A percentile compares a stretch with the other conserved stretches of the same genome.
phyloP scores from a whole-genome alignment of 2,888 invertebrate species.

The Choristoneura rosaceana region DNA sequence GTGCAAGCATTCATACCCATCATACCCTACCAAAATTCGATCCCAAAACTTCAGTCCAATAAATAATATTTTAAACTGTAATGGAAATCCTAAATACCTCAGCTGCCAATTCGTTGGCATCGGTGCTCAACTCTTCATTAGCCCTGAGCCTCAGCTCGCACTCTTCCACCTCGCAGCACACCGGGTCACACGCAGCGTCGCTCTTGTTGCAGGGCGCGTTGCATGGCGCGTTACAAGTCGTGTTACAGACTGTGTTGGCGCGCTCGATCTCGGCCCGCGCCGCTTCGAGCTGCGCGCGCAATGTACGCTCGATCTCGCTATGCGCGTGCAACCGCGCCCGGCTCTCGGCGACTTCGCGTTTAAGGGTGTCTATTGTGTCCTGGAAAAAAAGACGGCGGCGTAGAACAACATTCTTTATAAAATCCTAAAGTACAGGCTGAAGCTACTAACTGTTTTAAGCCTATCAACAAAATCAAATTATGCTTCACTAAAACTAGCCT shows the following conservation, averaged over 20 bases:
- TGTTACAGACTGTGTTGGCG: slow-evolving; percentile 44
- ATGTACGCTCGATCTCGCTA: slow-evolving; percentile 77
- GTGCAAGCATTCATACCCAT: too few relatives aligned
- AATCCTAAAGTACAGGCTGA: background rate
- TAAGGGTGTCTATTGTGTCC: slow-evolving; percentile 79
- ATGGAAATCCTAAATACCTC: slow-evolving; percentile 61
- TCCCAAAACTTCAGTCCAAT: too few relatives aligned
- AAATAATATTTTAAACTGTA: too few relatives aligned
- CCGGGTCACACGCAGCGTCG: slow-evolving; percentile 80
- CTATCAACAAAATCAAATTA: too few relatives aligned
- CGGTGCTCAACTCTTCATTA: slow-evolving; percentile 78
- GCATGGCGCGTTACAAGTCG: slow-evolving; percentile 48
- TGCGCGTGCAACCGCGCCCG: slow-evolving; percentile 76
- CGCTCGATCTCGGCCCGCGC: slow-evolving; percentile 70
- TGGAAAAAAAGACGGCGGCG: slow-evolving; percentile 49
- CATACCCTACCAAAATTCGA: too few relatives aligned
- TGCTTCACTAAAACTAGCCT: too few relatives aligned
- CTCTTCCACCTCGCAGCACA: slow-evolving; percentile 71
- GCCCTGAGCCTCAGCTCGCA: slow-evolving; percentile 68
- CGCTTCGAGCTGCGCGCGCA: slow-evolving; percentile 79
- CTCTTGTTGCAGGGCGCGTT: slow-evolving; percentile 65
- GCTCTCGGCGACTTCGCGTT: slow-evolving; percentile 79
- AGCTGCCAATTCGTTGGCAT: slow-evolving; percentile 78
- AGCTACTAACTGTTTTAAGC: too few relatives aligned
- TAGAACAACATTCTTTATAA: background rate